phyloP scores from a whole-genome alignment of 92 coral and sea anemone species.

The Desmophyllum pertusum region DNA sequence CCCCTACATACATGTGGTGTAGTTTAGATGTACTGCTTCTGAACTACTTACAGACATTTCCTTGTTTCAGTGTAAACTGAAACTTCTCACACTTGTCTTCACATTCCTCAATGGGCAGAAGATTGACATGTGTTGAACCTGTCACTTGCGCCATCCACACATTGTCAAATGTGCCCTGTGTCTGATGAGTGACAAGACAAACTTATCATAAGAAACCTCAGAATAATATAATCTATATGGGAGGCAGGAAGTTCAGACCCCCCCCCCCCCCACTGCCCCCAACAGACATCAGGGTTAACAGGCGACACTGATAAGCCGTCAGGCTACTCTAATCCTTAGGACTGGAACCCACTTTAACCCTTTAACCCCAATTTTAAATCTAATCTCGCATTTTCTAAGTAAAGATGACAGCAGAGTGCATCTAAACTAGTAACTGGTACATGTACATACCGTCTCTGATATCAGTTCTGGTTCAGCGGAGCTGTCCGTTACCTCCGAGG shows the following conservation, averaged over 20 bases:
- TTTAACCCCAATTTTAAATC: too few relatives aligned
- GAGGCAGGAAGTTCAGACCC: too few relatives aligned
- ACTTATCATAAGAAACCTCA: not conserved
- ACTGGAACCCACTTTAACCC: too few relatives aligned
- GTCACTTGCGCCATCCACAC: conserved; percentile 86
- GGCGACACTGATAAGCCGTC: too few relatives aligned
- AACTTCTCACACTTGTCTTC: conserved; percentile 63
- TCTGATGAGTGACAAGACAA: not conserved
- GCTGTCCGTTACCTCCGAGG: conserved; percentile 42
- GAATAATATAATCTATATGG: too few relatives aligned
- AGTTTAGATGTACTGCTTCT: not conserved
- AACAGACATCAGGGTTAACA: too few relatives aligned
- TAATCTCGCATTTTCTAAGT: not conserved
- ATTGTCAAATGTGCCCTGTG: conserved; percentile 68
- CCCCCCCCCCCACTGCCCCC: too few relatives aligned
- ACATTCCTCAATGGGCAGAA: conserved; percentile 75
- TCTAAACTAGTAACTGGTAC: too few relatives aligned
- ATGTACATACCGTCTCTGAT: conserved; percentile 23
- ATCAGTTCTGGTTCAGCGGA: conserved; percentile 41
- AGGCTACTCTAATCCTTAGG: too few relatives aligned
- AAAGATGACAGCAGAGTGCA: not conserved
- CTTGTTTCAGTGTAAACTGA: conserved; percentile 57
- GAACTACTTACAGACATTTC: conserved; percentile 81
- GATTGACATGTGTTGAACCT: conserved; percentile 58
- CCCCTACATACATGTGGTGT: too few relatives aligned